Evolutionary conservation across 2,113 vertebrate genomes (phyloP).

Genomic region (Tauraco erythrolophus): DNA sequence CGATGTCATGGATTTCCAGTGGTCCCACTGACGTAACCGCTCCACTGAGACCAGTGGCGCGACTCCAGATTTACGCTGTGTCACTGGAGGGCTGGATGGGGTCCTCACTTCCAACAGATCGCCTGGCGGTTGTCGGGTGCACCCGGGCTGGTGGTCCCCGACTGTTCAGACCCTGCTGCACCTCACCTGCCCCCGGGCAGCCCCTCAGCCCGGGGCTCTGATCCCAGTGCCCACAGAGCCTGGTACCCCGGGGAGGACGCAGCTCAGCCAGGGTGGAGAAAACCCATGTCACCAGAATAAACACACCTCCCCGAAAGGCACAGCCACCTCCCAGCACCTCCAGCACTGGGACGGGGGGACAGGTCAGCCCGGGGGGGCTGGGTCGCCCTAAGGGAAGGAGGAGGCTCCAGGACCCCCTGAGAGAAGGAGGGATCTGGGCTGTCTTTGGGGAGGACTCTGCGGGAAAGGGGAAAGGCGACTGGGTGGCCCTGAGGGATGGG

Average conservation of each 20-base stretch:
- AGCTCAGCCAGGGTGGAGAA: not conserved
- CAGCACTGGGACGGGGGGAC: too few relatives aligned
- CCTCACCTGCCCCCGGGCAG: not conserved
- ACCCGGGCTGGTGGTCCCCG: not conserved
- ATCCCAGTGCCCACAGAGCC: not conserved
- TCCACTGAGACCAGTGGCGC: not conserved
- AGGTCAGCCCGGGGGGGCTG: not conserved
- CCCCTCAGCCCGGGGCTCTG: not conserved
- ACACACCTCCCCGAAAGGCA: not conserved
- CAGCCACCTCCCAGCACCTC: not conserved
- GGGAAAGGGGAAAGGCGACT: not conserved
- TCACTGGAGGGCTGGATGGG: not conserved
- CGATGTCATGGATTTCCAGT: not conserved
- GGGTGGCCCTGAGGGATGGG: not conserved
- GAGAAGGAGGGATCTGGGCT: not conserved
- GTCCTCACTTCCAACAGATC: not conserved
- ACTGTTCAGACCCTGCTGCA: accelerated
- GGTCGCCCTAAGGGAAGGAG: not conserved
- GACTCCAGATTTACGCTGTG: slow-evolving; percentile 26
- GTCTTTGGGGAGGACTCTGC: not conserved
- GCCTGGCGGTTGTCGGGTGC: not conserved
- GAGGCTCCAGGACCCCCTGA: not conserved
- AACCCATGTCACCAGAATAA: not conserved
- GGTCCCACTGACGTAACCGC: not conserved
- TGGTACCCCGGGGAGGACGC: not conserved